Percentiles rank a stretch among this genome's conserved stretches.
Evolutionary conservation across 2,797 vertebrate species (phyloP).

Genomic region (Hippopotamyrus pictus): DNA sequence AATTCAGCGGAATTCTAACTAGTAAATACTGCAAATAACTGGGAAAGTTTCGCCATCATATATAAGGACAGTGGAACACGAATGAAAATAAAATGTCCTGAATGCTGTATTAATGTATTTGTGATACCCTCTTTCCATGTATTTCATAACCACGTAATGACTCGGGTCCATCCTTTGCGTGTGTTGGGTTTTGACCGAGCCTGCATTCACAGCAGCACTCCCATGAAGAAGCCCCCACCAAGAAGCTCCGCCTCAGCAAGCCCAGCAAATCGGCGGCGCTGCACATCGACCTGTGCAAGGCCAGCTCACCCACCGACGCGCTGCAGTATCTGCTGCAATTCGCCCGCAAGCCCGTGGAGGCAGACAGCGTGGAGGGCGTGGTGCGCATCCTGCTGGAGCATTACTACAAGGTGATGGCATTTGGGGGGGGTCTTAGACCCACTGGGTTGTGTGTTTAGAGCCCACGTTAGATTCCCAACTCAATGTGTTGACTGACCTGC

Average conservation of each 20-base stretch:
- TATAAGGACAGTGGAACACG: not conserved
- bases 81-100: not conserved
- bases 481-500: not conserved
- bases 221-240: constrained; percentile 76
- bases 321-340: constrained; percentile 90
- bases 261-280: constrained; percentile 93
- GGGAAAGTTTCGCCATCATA: not conserved
- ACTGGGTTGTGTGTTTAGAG: not conserved
- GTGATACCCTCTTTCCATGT: not conserved
- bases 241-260: constrained; percentile 90
- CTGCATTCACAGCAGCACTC: constrained; percentile 58
- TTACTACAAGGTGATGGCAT: constrained; percentile 81
- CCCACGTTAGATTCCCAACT: not conserved
- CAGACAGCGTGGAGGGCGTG: constrained; percentile 90
- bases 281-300: constrained; percentile 92
- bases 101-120: not conserved
- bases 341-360: constrained; percentile 85
- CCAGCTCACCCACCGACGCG: constrained; percentile 80
- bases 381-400: constrained; percentile 88
- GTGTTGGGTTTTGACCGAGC: not conserved
- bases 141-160: not conserved
- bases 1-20: not conserved
- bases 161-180: not conserved
- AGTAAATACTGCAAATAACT: not conserved
- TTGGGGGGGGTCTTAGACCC: not conserved